A percentile compares a stretch with the other conserved stretches of the same genome.
Conservation (phyloP, 35 echinoderm and acorn worm species). For the Ophioderma brevispina region DNA sequence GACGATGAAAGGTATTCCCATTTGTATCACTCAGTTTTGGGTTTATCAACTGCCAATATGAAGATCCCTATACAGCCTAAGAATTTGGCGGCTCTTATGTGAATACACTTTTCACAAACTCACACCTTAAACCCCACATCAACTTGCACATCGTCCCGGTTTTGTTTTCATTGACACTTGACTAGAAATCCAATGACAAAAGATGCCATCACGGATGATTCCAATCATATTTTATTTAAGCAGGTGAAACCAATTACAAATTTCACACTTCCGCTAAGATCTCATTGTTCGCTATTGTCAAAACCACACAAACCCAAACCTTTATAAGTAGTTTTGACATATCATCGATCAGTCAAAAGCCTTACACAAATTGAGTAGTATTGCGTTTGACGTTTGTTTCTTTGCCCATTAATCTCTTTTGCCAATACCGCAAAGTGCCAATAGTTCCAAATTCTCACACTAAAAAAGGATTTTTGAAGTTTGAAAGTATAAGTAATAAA, state of each 20-base stretch:
- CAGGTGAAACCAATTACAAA: conserved; percentile 2
- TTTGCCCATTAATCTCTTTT: not conserved
- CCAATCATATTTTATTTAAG: not conserved
- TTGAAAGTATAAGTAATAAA: too few relatives aligned
- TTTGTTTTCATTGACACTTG: not conserved
- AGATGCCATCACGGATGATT: not conserved
- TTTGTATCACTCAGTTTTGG: too few relatives aligned
- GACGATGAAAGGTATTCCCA: too few relatives aligned
- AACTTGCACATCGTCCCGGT: not conserved
- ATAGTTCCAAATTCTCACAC: not conserved
- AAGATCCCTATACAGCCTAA: too few relatives aligned
- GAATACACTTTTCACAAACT: not conserved
- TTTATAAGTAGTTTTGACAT: conserved; percentile 10
- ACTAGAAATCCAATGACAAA: not conserved
- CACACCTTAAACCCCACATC: not conserved
- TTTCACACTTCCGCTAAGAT: not conserved
- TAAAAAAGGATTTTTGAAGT: not conserved
- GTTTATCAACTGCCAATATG: too few relatives aligned
- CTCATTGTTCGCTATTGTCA: not conserved
- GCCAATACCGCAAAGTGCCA: not conserved
- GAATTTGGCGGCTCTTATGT: too few relatives aligned
- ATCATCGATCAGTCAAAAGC: conserved; percentile 13
- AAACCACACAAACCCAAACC: not conserved
- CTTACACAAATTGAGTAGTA: not conserved
- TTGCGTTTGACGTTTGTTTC: too few relatives aligned